These are phyloP conservation scores for Sesamia inferens DNA, from an alignment of 2,888 invertebrate genomes.

Conservation along the genomic window DNA sequence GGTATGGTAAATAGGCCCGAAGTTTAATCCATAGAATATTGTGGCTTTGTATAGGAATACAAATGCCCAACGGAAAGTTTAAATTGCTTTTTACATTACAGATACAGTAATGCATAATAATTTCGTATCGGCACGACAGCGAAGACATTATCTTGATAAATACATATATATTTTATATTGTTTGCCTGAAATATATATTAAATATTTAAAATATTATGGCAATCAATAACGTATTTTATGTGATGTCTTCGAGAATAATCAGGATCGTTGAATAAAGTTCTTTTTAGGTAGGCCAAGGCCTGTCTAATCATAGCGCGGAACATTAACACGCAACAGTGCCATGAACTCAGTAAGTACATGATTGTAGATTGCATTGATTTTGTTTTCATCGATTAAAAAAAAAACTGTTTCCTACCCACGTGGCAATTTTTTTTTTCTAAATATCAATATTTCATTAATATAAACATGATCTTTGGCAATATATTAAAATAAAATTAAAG, in stretches of 20 bases:
- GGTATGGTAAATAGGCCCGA: constrained; percentile 25
- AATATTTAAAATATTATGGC: neutral
- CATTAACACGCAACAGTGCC: too few species aligned
- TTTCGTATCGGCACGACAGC: neutral
- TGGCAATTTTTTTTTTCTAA: neutral
- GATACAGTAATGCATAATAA: constrained; percentile 22
- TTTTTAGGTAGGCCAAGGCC: neutral
- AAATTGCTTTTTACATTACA: constrained; percentile 37
- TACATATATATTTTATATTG: neutral
- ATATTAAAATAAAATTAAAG: neutral
- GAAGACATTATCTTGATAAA: neutral
- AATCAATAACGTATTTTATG: neutral
- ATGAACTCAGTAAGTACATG: too few species aligned
- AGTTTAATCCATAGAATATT: constrained; percentile 25
- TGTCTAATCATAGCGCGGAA: too few species aligned
- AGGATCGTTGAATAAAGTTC: too few species aligned
- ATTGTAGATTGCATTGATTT: neutral
- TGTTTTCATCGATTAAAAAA: neutral
- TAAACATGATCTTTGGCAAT: constrained; percentile 11
- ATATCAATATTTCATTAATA: neutral
- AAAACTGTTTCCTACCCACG: neutral
- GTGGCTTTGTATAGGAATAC: constrained; percentile 24
- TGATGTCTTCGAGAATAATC: too few species aligned
- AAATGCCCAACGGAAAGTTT: constrained; percentile 38
- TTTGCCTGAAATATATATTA: neutral